Evolutionary conservation across 2,888 invertebrate species (phyloP), one percentile per base, ranked within the genome.

Genomic region (Mallateleia sp.): DNA sequence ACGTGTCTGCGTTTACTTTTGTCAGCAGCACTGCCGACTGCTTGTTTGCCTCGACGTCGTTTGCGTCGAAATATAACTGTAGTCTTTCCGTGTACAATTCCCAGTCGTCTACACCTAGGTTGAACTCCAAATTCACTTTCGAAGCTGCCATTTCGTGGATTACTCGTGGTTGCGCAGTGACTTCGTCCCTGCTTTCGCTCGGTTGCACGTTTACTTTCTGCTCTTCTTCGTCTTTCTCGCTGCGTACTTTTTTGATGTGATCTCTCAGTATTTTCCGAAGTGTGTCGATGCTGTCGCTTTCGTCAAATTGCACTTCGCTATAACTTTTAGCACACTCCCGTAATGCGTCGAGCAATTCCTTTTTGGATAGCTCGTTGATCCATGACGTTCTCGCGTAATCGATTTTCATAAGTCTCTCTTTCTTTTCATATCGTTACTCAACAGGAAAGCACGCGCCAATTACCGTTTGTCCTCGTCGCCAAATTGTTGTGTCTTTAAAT

Each of bases 41-140:
- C 32, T 80, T 85, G 4, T 80, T 62, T 15, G 84, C 84, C 11
- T 60, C 74, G 15, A 78, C 75, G 9, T 74, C 64, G 15, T 85
- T 89, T 0, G 75, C 69, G 0, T 54, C 25, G 92, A 92, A 28
- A 80, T 72, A 75, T 11, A 71, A 74, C 18, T 84, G 78, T 0
- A 84, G 45, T 32, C 81, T 25, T 28, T 88, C 87, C 3, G 52
- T 38, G 24, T 74, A 85, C 0, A 52, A 9, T 20, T 85, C 85
- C 74, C 85, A 80, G 20, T 80, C 69, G 25, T 72, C 74, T 15
- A 38, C 20, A 2, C 24, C 28, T 0, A 80, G n/a, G 3, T 18
- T 18, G n/a, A 60, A n/a, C 9, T 85, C n/a, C 15, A 56, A 28
- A 28, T 56, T 56, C 9, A 2, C 24, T 54, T 24, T 24, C 18